Percentiles rank a stretch among this genome's conserved stretches.
phyloP scores from a whole-genome alignment of 2,888 invertebrate species.

The Baccha elongata region DNA sequence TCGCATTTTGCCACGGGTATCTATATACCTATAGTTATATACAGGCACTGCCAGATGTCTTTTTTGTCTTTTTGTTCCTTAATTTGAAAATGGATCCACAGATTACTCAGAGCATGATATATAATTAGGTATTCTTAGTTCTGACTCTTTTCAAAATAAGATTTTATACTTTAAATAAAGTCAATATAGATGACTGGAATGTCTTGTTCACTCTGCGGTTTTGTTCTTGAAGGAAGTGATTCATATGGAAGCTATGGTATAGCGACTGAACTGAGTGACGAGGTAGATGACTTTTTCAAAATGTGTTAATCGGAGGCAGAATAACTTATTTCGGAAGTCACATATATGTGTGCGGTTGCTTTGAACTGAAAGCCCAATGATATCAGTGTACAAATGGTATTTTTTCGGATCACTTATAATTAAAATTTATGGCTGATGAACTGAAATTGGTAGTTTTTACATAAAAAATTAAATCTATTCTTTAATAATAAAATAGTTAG shows the following conservation, averaged over 20 bases:
- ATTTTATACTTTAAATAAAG: conserved; percentile 12
- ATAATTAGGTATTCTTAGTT: conserved; percentile 70
- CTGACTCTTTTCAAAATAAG: conserved; percentile 46
- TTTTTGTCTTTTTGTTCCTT: conserved; percentile 45
- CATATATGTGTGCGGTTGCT: no score
- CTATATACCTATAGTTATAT: neutral
- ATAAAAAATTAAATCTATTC: no score
- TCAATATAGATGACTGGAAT: conserved; percentile 16
- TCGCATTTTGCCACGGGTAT: conserved; percentile 51
- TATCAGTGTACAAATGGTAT: no score
- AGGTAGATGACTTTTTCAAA: conserved; percentile 45
- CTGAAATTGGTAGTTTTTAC: no score
- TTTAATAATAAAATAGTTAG: no score
- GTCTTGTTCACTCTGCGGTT: conserved; percentile 25
- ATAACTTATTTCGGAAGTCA: conserved; percentile 31
- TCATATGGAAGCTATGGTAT: conserved; percentile 33
- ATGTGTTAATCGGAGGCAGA: conserved; percentile 53
- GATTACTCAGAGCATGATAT: conserved; percentile 67
- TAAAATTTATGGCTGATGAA: no score
- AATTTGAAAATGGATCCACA: conserved; percentile 69
- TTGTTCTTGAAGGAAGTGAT: conserved; percentile 36
- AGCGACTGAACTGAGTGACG: conserved; percentile 6
- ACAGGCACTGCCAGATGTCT: conserved; percentile 24
- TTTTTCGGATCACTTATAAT: no score
- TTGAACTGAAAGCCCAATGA: no score